Percentiles rank a stretch among this genome's conserved stretches.
phyloP scores from a whole-genome alignment of 2,888 invertebrate genomes.

The Bombyx huttoni region DNA sequence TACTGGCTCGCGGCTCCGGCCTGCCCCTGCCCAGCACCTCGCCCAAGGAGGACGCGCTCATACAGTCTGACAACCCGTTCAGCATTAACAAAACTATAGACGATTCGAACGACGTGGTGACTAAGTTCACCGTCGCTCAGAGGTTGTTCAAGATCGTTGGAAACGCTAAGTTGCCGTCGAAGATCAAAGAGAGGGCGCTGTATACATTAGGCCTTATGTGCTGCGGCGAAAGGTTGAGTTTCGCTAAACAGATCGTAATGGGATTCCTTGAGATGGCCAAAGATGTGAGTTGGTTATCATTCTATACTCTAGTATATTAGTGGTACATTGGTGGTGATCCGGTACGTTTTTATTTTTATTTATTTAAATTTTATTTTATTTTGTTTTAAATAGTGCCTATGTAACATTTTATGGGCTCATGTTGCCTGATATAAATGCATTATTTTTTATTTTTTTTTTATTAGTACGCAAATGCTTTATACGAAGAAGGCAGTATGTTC shows the following conservation, averaged over 20 bases:
- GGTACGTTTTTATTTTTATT: too few species aligned
- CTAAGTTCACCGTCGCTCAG: slow-evolving; percentile 80
- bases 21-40: slow-evolving; percentile 75
- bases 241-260: slow-evolving; percentile 79
- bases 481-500: too few species aligned
- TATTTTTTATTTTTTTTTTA: too few species aligned
- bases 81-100: slow-evolving; percentile 27
- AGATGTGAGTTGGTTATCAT: slow-evolving; percentile 72
- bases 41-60: slow-evolving; percentile 40
- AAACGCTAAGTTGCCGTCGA: slow-evolving; percentile 79
- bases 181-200: slow-evolving; percentile 83
- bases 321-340: too few species aligned
- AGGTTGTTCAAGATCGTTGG: slow-evolving; percentile 79
- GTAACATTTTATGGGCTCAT: too few species aligned
- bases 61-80: slow-evolving; percentile 48
- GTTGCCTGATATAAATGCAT: too few species aligned
- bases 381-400: too few species aligned
- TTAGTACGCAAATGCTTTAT: too few species aligned
- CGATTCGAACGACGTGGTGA: slow-evolving; percentile 44
- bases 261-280: slow-evolving; percentile 84
- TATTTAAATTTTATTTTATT: too few species aligned
- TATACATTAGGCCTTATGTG: slow-evolving; percentile 84
- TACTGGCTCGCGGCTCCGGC: slow-evolving; percentile 78
- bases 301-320: neutral
- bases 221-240: slow-evolving; percentile 84